Conservation (phyloP, 2,113 vertebrate species). For the Thamnaconus septentrionalis region DNA sequence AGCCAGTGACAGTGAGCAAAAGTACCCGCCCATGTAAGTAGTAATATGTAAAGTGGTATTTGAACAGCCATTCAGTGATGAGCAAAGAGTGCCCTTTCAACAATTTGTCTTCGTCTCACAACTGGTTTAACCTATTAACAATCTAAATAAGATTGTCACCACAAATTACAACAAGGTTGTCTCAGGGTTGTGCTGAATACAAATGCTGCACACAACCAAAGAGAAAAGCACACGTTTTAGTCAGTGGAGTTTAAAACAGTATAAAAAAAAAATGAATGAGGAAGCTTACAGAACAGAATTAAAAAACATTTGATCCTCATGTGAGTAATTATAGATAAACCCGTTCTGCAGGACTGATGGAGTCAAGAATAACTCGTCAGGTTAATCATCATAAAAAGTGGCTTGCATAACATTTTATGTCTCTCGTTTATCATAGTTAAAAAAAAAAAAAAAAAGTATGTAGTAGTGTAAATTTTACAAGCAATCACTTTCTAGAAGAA, state of each 20-base stretch:
- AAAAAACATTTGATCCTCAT: too few species aligned
- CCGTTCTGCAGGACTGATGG: slow-evolving; percentile 17
- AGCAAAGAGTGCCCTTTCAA: not conserved
- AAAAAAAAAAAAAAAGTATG: too few species aligned
- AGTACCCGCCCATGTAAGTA: slow-evolving; percentile 37
- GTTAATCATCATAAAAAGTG: slow-evolving; percentile 8
- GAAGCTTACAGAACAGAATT: too few species aligned
- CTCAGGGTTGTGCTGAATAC: too few species aligned
- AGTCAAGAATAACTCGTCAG: not conserved
- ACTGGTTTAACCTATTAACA: not conserved
- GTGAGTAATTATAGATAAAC: slow-evolving; percentile 29
- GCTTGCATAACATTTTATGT: too few species aligned
- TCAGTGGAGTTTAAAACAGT: slow-evolving; percentile 15
- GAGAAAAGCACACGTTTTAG: not conserved
- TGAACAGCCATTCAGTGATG: slow-evolving; percentile 10
- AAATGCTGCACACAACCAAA: too few species aligned
- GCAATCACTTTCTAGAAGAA: too few species aligned
- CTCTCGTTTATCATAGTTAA: too few species aligned
- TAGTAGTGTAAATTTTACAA: too few species aligned
- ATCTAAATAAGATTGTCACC: too few species aligned
- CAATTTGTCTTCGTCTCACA: slow-evolving; percentile 18
- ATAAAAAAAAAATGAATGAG: not conserved
- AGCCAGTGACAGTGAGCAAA: slow-evolving; percentile 31
- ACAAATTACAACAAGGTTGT: too few species aligned
- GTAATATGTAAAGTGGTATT: slow-evolving; percentile 16